Conservation (phyloP, 2,888 invertebrate genomes). For the Phasia obesa region DNA sequence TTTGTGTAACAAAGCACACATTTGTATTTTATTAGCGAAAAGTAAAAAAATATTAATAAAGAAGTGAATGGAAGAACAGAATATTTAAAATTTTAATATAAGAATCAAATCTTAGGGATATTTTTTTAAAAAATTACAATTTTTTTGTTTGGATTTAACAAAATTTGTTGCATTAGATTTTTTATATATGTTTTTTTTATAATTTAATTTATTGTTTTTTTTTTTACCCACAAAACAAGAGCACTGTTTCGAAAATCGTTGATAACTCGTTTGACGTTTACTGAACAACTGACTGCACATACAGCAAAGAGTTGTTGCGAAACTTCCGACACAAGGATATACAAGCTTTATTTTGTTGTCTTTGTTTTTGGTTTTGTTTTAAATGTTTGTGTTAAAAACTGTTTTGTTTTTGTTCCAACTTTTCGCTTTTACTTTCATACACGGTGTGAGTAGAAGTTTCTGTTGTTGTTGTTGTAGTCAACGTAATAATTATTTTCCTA, state of each 20-base stretch:
- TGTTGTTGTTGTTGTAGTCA: conserved; percentile 56
- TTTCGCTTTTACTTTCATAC: conserved; percentile 55
- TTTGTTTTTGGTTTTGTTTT: conserved; percentile 28
- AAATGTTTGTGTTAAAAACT: conserved; percentile 1
- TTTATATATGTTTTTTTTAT: not conserved
- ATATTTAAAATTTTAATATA: not conserved
- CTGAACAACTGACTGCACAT: conserved; percentile 78
- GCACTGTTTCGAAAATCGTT: conserved; percentile 61
- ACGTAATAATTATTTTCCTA: conserved; percentile 43
- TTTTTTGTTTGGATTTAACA: not conserved
- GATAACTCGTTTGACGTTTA: conserved; percentile 77
- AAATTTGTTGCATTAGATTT: not conserved
- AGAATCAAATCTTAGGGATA: not conserved
- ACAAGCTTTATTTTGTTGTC: conserved; percentile 63
- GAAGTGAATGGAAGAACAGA: not conserved
- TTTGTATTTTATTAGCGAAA: conserved; percentile 15
- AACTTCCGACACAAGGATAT: conserved; percentile 74
- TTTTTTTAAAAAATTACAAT: too few species aligned
- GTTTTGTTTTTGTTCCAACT: conserved; percentile 54
- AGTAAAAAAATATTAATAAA: not conserved
- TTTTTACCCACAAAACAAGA: not conserved
- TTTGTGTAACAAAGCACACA: conserved; percentile 21
- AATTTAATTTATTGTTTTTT: conserved; percentile 18
- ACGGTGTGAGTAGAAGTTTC: conserved; percentile 12
- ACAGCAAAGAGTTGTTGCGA: conserved; percentile 76